Conservation (phyloP, 35 echinoderm and acorn worm species). For the Lytechinus pictus region DNA sequence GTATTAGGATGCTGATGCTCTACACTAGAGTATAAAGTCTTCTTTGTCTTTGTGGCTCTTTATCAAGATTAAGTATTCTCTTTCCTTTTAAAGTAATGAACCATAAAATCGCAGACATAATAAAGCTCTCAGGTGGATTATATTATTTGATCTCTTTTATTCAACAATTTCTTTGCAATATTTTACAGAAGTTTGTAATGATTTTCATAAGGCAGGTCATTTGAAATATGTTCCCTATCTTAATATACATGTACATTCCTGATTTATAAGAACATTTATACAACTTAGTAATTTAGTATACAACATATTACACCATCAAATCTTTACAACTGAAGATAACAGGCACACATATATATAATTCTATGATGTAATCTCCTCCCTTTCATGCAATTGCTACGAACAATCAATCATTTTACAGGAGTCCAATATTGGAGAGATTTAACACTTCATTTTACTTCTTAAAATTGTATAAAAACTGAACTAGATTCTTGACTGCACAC, state of each 20-base stretch:
- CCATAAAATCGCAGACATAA: background rate
- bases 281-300: background rate
- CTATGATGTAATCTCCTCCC: background rate
- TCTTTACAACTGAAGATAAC: background rate
- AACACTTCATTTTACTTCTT: too few species aligned
- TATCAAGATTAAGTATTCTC: background rate
- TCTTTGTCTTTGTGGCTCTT: background rate
- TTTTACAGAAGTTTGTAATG: background rate
- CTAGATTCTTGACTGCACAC: too few species aligned
- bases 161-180: background rate
- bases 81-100: background rate
- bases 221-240: background rate
- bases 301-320: background rate
- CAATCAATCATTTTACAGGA: background rate
- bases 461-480: too few species aligned
- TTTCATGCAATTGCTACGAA: background rate
- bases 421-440: too few species aligned
- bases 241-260: background rate
- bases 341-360: background rate
- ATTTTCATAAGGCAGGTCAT: background rate
- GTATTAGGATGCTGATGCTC: too few species aligned
- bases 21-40: too few species aligned
- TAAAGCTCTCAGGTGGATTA: background rate
- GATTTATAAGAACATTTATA: background rate
- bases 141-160: background rate